phyloP scores from a whole-genome alignment of 2,113 vertebrate species.

The Mormoops blainvillei region DNA sequence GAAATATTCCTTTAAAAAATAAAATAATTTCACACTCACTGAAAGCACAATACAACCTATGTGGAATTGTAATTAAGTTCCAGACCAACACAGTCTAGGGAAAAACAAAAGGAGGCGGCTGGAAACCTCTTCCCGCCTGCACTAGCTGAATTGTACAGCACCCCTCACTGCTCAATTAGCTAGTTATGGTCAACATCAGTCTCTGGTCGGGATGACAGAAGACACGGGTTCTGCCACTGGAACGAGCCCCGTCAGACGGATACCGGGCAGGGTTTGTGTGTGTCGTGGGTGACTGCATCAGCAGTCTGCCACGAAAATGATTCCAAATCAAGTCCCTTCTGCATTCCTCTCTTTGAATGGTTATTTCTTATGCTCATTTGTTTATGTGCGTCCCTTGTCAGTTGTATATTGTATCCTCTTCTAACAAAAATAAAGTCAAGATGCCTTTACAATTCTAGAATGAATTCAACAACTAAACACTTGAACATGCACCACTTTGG shows the following conservation, averaged over 20 bases:
- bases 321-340: neutral
- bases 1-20: neutral
- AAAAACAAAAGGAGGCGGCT: neutral
- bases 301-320: neutral
- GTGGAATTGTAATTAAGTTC: slow-evolving; percentile 11
- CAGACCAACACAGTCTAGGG: slow-evolving; percentile 13
- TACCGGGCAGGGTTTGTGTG: neutral
- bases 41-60: slow-evolving; percentile 19
- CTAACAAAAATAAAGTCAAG: neutral
- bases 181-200: neutral
- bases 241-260: neutral
- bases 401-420: neutral
- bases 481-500: neutral
- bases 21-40: neutral
- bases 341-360: neutral
- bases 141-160: neutral
- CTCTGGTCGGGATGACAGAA: neutral
- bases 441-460: neutral
- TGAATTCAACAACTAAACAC: neutral
- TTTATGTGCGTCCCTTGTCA: neutral
- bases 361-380: neutral
- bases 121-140: neutral
- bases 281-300: neutral
- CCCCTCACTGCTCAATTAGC: neutral
- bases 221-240: neutral